Evolutionary conservation across 2,797 vertebrate species (phyloP), one percentile per base, ranked within the genome.

Genomic region (Eptatretus atami): DNA sequence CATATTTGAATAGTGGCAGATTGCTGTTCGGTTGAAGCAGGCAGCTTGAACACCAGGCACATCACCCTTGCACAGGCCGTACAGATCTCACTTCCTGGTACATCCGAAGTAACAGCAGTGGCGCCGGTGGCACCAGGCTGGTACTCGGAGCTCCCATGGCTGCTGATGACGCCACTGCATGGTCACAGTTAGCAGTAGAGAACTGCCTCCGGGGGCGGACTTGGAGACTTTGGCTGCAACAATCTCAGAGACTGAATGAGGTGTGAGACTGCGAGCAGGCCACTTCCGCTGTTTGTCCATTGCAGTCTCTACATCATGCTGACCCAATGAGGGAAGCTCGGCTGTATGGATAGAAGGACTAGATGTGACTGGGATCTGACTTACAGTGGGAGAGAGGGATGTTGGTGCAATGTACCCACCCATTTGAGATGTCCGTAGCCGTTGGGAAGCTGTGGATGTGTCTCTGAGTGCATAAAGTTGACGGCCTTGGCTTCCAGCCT

Each of bases 271-370:
- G 57, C 2, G 25, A n/a, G 57, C 14, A 12, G 8, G 54, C 6
- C 10, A 54, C 70, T n/a, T 31, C 70, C 63, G 19, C 70, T 67
- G n/a, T 0, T 76, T 75, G 53, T 80, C 79, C 74, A 80, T 76
- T 61, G 74, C 69, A 1, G 73, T 68, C 54, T 73, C 73, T 31
- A 75, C 75, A 0, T 69, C 52, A 15, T 73, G 65, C 1, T 64
- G 63, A 52, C 63, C 60, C 70, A 95, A 75, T 66, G 80, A 77
- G 63, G 84, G 82, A 71, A 82, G 96, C 64, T 77, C 78, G 65
- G 57, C n/a, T 12, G 57, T 61, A 61, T 25, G n/a, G 57, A 12
- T 61, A 61, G 8, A 61, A 61, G n/a, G 57, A n/a, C n/a, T 25
- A n/a, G 57, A n/a, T n/a, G 57, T n/a, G 57, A 12, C 57, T 61